A percentile compares a stretch with the other conserved stretches of the same genome.
These are phyloP conservation scores for Muntiacus reevesi DNA, from an alignment of 2,113 vertebrate genomes.

Conservation along the genomic window DNA sequence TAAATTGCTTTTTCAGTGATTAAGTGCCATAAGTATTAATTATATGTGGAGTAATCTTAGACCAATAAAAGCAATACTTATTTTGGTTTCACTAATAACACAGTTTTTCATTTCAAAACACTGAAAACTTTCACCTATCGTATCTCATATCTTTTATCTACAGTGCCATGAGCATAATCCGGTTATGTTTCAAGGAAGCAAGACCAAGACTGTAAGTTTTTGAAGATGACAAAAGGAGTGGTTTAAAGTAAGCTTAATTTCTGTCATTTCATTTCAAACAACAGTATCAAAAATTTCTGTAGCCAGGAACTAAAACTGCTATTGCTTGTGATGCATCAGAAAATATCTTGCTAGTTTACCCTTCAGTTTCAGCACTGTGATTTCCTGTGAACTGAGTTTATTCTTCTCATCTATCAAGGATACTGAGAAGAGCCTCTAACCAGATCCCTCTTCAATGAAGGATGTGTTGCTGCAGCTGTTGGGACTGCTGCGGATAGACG, in stretches of 20 bases:
- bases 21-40: neutral
- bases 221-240: neutral
- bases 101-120: neutral
- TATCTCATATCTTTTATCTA: neutral
- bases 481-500: neutral
- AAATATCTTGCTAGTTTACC: neutral
- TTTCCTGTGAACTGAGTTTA: neutral
- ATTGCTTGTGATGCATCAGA: neutral
- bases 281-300: neutral
- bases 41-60: neutral
- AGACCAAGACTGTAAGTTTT: neutral
- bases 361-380: neutral
- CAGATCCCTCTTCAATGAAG: neutral
- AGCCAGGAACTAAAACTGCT: neutral
- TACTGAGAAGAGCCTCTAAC: neutral
- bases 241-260: neutral
- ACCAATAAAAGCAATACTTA: neutral
- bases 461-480: neutral
- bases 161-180: neutral
- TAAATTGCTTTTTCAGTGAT: slow-evolving; percentile 11
- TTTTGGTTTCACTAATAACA: neutral
- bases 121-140: neutral
- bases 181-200: neutral
- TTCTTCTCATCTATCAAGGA: neutral
- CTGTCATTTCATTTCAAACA: neutral